Base-by-base conservation (phyloP, 2,113 vertebrate genomes). In the Passerina amoena region DNA sequence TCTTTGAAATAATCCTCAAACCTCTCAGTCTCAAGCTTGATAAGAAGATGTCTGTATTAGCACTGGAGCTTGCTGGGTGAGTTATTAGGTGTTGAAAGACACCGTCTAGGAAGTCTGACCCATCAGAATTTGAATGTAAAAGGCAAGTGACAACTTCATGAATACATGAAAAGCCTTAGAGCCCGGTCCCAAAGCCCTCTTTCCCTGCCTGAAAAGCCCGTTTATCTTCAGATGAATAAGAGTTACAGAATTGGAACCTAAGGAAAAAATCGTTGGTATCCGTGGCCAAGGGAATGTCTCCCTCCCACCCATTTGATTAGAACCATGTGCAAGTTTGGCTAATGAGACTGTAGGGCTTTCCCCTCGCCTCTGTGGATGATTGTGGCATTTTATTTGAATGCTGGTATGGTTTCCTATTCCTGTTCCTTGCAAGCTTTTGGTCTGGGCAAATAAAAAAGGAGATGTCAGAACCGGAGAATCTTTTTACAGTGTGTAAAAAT, bases 61-160 rank as follows among this genome's bases (percentile, higher is more conserved):
- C 77, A 47, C 22, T 82, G 88, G 79, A 89, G 85, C 95, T 97
- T 90, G 94, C 79, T 50, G 91, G 79, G 90, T 98, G 96, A 98
- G 92, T 98, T 98, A 98, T 97, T 98, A 98, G 98, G 96, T 98
- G 97, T 95, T 96, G 98, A 98, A 98, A 98, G 95, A 95, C 79
- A 95, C 91, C n/a, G 72, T 92, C 95, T 97, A 96, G 94, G 94
- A 96, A 98, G 85, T 37, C 89, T 94, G 92, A 96, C 95, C 91
- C 73, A 94, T 61, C 44, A 88, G 86, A 96, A 64, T 94, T 95
- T 86, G 89, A 97, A 97, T 96, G 92, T 91, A 91, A 96, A 96
- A 97, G 70, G 92, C 85, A 60, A 80, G 81, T 90, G 93, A 97
- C 96, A 96, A 95, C 71, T 90, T 90, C 88, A 90, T 96, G 96